phyloP scores from a whole-genome alignment of 2,113 vertebrate species.

The Ophthalmolycus amberensis region DNA sequence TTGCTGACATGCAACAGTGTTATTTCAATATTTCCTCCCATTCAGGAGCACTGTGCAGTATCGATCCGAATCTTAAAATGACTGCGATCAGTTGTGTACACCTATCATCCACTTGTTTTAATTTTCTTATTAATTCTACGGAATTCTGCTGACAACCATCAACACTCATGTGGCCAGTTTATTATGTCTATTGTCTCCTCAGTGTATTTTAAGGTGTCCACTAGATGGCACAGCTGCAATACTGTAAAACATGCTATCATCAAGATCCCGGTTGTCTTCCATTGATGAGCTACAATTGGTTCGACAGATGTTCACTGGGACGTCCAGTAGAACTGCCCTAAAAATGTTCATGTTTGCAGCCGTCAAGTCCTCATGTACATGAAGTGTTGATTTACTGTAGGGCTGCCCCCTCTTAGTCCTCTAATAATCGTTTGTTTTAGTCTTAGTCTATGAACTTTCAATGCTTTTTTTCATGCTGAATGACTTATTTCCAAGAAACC shows the following conservation, averaged over 20 bases:
- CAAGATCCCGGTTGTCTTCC: not conserved
- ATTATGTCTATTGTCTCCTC: not conserved
- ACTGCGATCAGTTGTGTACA: not conserved
- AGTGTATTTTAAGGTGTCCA: conserved; percentile 19
- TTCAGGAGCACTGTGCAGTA: too few relatives aligned
- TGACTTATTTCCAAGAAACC: too few relatives aligned
- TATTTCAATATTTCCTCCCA: too few relatives aligned
- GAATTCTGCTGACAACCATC: conserved; percentile 24
- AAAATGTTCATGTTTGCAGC: conserved; percentile 14
- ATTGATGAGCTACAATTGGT: not conserved
- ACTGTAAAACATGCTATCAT: not conserved
- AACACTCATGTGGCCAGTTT: not conserved
- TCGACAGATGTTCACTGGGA: conserved; percentile 26
- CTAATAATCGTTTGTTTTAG: too few relatives aligned
- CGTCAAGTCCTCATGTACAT: conserved; percentile 6
- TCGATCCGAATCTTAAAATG: not conserved
- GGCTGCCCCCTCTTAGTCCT: too few relatives aligned
- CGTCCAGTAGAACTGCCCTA: not conserved
- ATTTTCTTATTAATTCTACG: not conserved
- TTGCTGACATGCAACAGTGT: too few relatives aligned
- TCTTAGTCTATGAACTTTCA: too few relatives aligned
- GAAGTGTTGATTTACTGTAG: conserved; percentile 12
- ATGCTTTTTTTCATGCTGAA: too few relatives aligned
- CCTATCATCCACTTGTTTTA: not conserved
- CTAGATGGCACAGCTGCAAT: conserved; percentile 49